Conservation (phyloP, 1,140 invertebrate genomes). For the Batillaria attramentaria region DNA sequence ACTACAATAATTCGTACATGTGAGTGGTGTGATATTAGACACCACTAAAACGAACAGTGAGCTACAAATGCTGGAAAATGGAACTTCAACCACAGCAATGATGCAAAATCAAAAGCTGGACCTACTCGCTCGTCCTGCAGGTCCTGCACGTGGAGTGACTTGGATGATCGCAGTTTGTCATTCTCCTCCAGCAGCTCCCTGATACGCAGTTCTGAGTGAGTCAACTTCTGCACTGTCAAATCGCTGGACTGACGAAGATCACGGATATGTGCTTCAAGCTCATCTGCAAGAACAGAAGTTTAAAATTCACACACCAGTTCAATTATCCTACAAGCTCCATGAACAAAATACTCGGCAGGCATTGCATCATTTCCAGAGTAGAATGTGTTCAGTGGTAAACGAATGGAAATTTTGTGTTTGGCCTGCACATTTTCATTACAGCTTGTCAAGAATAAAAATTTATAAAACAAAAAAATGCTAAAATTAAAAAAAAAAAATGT, state of each 20-base stretch:
- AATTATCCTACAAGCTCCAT: constrained; percentile 8
- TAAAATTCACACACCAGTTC: not conserved
- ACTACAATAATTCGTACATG: too few species aligned
- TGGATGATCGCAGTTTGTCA: constrained; percentile 35
- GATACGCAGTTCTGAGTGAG: constrained; percentile 46
- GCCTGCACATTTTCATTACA: too few species aligned
- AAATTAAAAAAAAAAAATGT: too few species aligned
- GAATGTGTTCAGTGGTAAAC: too few species aligned
- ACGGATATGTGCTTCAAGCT: constrained; percentile 56
- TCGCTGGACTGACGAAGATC: constrained; percentile 61
- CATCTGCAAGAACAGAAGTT: constrained; percentile 45
- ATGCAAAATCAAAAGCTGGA: not conserved
- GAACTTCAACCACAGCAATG: not conserved
- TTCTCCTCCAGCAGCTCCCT: constrained; percentile 49
- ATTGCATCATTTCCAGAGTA: too few species aligned
- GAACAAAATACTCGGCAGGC: too few species aligned
- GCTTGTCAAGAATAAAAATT: too few species aligned
- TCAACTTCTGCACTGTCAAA: constrained; percentile 42
- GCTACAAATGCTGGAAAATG: too few species aligned
- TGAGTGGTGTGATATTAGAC: too few species aligned
- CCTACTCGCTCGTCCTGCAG: constrained; percentile 36
- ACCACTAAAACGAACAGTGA: too few species aligned
- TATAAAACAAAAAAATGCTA: too few species aligned
- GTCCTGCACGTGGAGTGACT: constrained; percentile 25
- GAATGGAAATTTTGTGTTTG: too few species aligned